Evolutionary conservation across 2,797 vertebrate species (phyloP).

Genomic region (Manis crassicaudata): DNA sequence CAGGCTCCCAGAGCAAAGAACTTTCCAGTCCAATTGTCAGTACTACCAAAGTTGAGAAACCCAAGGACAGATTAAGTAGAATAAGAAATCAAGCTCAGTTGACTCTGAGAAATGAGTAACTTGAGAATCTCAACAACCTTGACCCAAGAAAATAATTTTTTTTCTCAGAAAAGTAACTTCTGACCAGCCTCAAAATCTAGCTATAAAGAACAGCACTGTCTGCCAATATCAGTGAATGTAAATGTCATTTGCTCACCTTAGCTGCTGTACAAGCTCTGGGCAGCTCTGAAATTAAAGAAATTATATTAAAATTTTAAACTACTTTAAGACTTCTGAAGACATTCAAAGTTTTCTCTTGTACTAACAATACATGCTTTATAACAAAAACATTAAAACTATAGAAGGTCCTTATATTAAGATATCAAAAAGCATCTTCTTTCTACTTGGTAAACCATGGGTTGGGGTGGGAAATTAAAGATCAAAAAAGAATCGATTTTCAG

Average conservation of each 20-base stretch:
- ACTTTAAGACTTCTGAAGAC: slow-evolving; percentile 53
- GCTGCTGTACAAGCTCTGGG: slow-evolving; percentile 95
- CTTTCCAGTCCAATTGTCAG: slow-evolving; percentile 33
- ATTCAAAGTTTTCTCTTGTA: slow-evolving; percentile 33
- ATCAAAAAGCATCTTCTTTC: slow-evolving; percentile 58
- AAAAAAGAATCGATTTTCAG: slow-evolving; percentile 62
- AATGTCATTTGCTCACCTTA: slow-evolving; percentile 89
- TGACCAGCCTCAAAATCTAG: neutral
- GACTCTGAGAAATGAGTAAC: slow-evolving; percentile 24
- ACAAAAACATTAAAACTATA: slow-evolving; percentile 56
- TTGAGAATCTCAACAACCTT: slow-evolving; percentile 45
- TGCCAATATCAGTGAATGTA: neutral
- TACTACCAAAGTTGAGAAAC: neutral
- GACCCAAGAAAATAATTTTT: slow-evolving; percentile 54
- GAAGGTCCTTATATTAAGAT: slow-evolving; percentile 45
- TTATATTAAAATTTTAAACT: slow-evolving; percentile 59
- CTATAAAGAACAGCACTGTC: neutral
- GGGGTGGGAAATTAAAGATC: slow-evolving; percentile 22
- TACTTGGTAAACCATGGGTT: slow-evolving; percentile 45
- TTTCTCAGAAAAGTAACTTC: neutral
- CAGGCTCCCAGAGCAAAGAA: neutral
- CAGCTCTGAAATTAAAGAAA: slow-evolving; percentile 91
- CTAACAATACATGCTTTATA: slow-evolving; percentile 59
- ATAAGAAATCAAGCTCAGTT: slow-evolving; percentile 1
- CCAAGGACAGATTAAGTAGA: neutral